These are phyloP conservation scores for Cassiopea andromeda DNA, from an alignment of 30 jellyfish, hydroid and myxozoan genomes.

Conservation along the genomic window DNA sequence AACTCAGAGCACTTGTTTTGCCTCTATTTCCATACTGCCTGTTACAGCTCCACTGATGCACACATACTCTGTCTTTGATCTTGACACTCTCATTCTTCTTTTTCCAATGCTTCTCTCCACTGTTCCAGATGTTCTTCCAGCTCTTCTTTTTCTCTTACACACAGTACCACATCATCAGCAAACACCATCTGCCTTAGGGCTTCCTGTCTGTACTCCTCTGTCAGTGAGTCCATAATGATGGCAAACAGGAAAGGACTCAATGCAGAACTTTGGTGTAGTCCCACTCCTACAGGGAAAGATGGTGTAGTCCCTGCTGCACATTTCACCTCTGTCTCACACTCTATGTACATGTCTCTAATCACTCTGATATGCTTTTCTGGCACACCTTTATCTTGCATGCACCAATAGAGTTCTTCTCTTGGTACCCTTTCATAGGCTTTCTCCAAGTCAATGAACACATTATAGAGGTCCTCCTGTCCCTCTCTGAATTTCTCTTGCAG, in stretches of 20 bases:
- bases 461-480: background rate
- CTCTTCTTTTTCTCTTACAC: background rate
- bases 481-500: background rate
- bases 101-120: constrained; percentile 17
- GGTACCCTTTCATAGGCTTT: background rate
- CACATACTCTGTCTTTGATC: constrained; percentile 28
- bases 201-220: background rate
- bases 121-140: background rate
- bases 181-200: background rate
- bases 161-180: background rate
- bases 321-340: background rate
- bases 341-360: background rate
- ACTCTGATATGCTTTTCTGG: background rate
- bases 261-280: background rate
- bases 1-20: background rate
- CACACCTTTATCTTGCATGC: background rate
- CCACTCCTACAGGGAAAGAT: background rate
- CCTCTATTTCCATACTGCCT: background rate
- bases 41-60: background rate
- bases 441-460: background rate
- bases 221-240: background rate
- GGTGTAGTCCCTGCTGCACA: background rate
- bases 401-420: background rate
- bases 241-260: constrained; percentile 10
- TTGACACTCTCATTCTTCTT: background rate